phyloP scores from a whole-genome alignment of 30 jellyfish, hydroid and myxozoan species.

The Haliclystus octoradiatus region DNA sequence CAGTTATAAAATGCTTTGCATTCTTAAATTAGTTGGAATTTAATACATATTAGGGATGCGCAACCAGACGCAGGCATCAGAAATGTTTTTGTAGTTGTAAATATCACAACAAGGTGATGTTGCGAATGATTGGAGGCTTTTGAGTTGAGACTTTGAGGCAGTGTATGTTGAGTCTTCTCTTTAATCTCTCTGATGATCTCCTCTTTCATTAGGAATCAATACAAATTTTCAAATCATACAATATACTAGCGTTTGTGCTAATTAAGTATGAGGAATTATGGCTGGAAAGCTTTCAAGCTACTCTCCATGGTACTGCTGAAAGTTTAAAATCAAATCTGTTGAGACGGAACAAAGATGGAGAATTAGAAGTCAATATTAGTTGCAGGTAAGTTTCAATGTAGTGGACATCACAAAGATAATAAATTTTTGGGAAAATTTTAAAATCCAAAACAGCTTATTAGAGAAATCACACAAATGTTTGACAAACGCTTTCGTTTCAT shows the following conservation, averaged over 20 bases:
- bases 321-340: conserved; percentile 52
- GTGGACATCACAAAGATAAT: background rate
- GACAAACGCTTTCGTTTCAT: too few relatives aligned
- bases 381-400: conserved; percentile 16
- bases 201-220: conserved; percentile 69
- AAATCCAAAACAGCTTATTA: too few relatives aligned
- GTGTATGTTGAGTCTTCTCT: background rate
- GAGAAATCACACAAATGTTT: too few relatives aligned
- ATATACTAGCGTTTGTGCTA: conserved; percentile 56
- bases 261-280: conserved; percentile 59
- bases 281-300: conserved; percentile 46
- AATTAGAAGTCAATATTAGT: conserved; percentile 41
- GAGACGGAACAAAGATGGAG: conserved; percentile 13
- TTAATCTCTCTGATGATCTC: too few relatives aligned
- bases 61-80: background rate
- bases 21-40: too few relatives aligned
- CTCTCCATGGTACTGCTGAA: conserved; percentile 34
- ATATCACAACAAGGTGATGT: background rate
- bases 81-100: background rate
- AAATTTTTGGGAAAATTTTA: too few relatives aligned
- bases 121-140: background rate
- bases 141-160: background rate
- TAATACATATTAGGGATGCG: too few relatives aligned
- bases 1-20: too few relatives aligned
- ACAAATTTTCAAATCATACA: conserved; percentile 41